Evolutionary conservation across 1,140 invertebrate genomes (phyloP).

Genomic region (Ips typographus): DNA sequence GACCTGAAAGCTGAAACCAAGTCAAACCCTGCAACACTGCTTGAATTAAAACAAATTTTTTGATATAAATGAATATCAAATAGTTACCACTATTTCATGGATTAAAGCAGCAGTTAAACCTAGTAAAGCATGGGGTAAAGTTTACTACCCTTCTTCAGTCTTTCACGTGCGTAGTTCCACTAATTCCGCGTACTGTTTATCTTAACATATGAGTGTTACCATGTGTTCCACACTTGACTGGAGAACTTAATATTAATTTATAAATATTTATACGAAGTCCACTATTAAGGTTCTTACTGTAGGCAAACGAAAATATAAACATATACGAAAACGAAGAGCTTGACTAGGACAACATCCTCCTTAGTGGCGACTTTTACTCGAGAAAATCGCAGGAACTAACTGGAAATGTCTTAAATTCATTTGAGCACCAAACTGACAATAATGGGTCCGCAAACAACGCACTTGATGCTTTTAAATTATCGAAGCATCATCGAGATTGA

Average conservation of each 20-base stretch:
- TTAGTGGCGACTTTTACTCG: neutral
- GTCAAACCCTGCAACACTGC: too few relatives aligned
- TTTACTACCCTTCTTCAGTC: neutral
- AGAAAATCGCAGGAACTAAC: neutral
- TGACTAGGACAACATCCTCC: neutral
- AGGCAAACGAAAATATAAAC: constrained; percentile 16
- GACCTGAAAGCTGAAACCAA: too few relatives aligned
- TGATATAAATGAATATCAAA: too few relatives aligned
- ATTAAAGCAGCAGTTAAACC: too few relatives aligned
- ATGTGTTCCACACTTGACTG: constrained; percentile 34
- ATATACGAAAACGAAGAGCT: too few relatives aligned
- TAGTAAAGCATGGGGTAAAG: too few relatives aligned
- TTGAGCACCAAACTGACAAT: constrained; percentile 2
- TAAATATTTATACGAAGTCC: constrained; percentile 33
- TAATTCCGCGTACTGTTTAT: constrained; percentile 29
- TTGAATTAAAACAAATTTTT: too few relatives aligned
- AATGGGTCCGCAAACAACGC: constrained; percentile 7
- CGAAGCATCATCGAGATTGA: constrained; percentile 32
- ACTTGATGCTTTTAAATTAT: constrained; percentile 35
- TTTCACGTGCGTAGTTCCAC: constrained; percentile 6
- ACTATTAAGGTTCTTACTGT: constrained; percentile 30
- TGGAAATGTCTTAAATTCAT: neutral
- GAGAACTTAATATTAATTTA: constrained; percentile 34
- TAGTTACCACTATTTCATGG: too few relatives aligned
- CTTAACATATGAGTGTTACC: constrained; percentile 31